phyloP scores from a whole-genome alignment of 2,888 invertebrate species.

The Drosophila yooni region DNA sequence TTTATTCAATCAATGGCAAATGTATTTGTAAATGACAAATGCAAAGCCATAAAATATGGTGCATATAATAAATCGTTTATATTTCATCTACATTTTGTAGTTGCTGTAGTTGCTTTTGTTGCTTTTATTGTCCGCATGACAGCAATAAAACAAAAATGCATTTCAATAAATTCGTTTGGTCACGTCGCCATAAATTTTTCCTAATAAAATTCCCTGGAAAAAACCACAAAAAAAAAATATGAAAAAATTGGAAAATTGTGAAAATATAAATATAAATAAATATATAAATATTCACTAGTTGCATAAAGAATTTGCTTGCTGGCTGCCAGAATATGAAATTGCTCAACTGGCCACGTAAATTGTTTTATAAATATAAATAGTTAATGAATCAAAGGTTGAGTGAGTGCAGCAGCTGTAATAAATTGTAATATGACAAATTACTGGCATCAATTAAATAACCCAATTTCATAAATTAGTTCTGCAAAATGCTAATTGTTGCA shows the following conservation, averaged over 20 bases:
- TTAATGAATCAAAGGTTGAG: constrained; percentile 32
- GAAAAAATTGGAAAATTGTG: constrained; percentile 4
- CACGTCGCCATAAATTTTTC: constrained; percentile 54
- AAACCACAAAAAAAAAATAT: background rate
- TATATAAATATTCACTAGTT: background rate
- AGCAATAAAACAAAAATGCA: constrained; percentile 54
- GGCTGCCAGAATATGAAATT: constrained; percentile 3
- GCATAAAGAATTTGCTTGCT: constrained; percentile 19
- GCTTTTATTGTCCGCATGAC: constrained; percentile 16
- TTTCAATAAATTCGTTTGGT: constrained; percentile 50
- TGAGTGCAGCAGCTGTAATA: background rate
- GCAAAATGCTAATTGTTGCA: background rate
- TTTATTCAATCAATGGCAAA: constrained; percentile 49
- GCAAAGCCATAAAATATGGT: constrained; percentile 22
- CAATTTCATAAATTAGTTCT: background rate
- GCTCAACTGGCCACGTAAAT: constrained; percentile 21
- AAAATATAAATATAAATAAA: background rate
- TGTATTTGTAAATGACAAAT: constrained; percentile 32
- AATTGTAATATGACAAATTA: constrained; percentile 32
- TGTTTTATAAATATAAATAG: constrained; percentile 38
- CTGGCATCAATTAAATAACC: constrained; percentile 15
- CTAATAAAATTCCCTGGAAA: constrained; percentile 55
- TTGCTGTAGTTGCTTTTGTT: constrained; percentile 16
- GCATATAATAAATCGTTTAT: constrained; percentile 39
- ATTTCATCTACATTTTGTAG: constrained; percentile 9